Percentiles rank a stretch among this genome's conserved stretches.
Conservation (phyloP, 2,797 vertebrate genomes). For the Urophycis tenuis region DNA sequence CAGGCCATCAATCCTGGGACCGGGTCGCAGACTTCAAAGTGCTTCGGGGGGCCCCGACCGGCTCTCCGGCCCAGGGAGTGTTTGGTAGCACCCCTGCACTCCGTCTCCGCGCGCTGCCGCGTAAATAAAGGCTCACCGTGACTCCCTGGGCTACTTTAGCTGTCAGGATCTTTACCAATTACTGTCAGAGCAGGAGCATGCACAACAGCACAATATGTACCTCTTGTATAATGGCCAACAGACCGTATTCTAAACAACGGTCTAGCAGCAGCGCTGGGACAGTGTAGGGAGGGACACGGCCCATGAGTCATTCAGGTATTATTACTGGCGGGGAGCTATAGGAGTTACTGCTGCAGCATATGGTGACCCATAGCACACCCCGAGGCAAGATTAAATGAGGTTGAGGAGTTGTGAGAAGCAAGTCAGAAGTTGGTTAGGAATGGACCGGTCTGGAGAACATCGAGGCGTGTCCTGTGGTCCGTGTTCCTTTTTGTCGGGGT, state of each 20-base stretch:
- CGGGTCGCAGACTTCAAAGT: conserved; percentile 72
- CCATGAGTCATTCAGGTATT: not conserved
- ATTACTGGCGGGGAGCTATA: not conserved
- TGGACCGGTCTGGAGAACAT: not conserved
- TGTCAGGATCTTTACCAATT: conserved; percentile 81
- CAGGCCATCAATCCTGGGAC: conserved; percentile 70
- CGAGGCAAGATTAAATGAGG: not conserved
- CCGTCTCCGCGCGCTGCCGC: conserved; percentile 69
- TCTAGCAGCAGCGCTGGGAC: conserved; percentile 3
- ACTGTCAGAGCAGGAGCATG: conserved; percentile 62
- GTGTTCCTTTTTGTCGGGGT: conserved; percentile 53
- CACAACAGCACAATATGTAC: conserved; percentile 62
- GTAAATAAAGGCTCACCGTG: conserved; percentile 79
- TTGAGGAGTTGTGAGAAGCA: no score
- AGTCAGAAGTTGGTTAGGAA: no score
- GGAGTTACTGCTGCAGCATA: not conserved
- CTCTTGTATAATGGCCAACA: conserved; percentile 57
- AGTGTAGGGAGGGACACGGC: not conserved
- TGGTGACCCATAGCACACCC: not conserved
- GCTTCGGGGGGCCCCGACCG: conserved; percentile 53
- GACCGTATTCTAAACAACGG: conserved; percentile 32
- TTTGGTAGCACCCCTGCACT: conserved; percentile 70
- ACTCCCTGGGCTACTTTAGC: conserved; percentile 75
- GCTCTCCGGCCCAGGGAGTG: conserved; percentile 66
- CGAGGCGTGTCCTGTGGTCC: not conserved